Percentiles rank a stretch among this genome's conserved stretches.
Conservation (phyloP, 1,140 invertebrate species). For the Dinothrombium tinctorium region DNA sequence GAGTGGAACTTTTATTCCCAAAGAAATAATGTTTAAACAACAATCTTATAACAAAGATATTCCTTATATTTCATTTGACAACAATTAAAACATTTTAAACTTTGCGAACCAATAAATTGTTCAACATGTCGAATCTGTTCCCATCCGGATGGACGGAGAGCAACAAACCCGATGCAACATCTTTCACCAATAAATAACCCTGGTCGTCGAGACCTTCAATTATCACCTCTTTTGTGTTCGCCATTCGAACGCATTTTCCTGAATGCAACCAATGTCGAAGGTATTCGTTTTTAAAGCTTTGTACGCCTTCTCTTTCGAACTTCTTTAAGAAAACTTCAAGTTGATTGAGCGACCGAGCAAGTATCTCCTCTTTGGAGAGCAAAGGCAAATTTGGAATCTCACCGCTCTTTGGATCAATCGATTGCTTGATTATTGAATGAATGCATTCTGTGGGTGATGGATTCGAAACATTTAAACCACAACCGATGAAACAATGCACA, state of each 20-base stretch:
- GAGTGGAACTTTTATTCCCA: not conserved
- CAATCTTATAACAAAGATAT: not conserved
- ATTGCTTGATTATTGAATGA: conserved; percentile 6
- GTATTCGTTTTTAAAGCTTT: conserved; percentile 47
- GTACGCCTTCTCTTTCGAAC: conserved; percentile 35
- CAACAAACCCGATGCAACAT: conserved; percentile 27
- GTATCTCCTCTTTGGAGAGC: conserved; percentile 15
- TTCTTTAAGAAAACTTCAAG: conserved; percentile 44
- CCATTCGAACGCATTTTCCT: conserved; percentile 32
- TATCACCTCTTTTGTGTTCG: conserved; percentile 26
- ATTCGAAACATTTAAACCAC: conserved; percentile 70
- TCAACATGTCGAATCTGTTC: conserved; percentile 85
- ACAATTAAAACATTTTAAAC: no score
- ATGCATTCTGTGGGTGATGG: conserved; percentile 51
- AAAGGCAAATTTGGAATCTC: not conserved
- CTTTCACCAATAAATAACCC: conserved; percentile 56
- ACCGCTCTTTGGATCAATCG: not conserved
- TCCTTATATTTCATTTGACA: no score
- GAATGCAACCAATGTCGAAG: conserved; percentile 69
- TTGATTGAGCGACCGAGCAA: conserved; percentile 26
- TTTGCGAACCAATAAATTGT: conserved; percentile 20
- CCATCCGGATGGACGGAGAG: conserved; percentile 70
- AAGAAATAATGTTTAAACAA: not conserved
- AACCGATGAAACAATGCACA: conserved; percentile 37
- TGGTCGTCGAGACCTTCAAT: conserved; percentile 37